A percentile compares a stretch with the other conserved stretches of the same genome.
Conservation (phyloP, 1,140 invertebrate species). For the Brachionus manjavacas region DNA sequence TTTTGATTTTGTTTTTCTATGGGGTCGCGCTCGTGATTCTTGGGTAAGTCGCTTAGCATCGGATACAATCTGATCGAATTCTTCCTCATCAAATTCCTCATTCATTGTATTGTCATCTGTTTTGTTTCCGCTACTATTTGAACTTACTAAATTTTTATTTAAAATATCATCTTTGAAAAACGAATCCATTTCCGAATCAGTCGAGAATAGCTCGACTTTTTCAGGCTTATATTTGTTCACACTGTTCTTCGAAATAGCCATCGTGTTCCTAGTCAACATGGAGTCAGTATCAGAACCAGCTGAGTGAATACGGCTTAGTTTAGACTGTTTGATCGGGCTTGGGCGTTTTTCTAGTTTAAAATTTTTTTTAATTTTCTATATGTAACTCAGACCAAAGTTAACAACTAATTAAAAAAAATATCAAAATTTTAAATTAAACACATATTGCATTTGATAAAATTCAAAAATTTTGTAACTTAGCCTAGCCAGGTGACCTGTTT, state of each 20-base stretch:
- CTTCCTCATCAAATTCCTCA: constrained; percentile 39
- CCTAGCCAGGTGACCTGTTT: too few relatives aligned
- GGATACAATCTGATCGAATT: constrained; percentile 34
- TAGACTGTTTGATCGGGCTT: constrained; percentile 9
- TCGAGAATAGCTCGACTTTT: constrained; percentile 34
- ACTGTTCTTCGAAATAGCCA: background rate
- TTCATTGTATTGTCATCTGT: constrained; percentile 33
- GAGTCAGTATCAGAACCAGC: constrained; percentile 34
- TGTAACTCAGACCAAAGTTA: too few relatives aligned
- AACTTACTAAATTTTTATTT: constrained; percentile 8
- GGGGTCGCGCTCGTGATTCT: background rate
- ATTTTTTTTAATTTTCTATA: background rate
- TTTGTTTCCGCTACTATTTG: background rate
- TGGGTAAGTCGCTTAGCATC: constrained; percentile 21
- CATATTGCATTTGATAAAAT: too few relatives aligned
- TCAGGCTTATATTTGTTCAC: background rate
- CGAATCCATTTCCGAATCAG: constrained; percentile 37
- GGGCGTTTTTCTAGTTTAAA: background rate
- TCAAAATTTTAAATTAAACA: too few relatives aligned
- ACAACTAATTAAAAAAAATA: too few relatives aligned
- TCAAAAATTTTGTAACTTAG: too few relatives aligned
- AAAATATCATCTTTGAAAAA: constrained; percentile 42
- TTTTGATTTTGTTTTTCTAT: constrained; percentile 30
- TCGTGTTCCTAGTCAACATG: background rate
- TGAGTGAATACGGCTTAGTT: constrained; percentile 4